Base-by-base conservation (phyloP, 2,888 invertebrate genomes). In the Ophioninae sp. region DNA sequence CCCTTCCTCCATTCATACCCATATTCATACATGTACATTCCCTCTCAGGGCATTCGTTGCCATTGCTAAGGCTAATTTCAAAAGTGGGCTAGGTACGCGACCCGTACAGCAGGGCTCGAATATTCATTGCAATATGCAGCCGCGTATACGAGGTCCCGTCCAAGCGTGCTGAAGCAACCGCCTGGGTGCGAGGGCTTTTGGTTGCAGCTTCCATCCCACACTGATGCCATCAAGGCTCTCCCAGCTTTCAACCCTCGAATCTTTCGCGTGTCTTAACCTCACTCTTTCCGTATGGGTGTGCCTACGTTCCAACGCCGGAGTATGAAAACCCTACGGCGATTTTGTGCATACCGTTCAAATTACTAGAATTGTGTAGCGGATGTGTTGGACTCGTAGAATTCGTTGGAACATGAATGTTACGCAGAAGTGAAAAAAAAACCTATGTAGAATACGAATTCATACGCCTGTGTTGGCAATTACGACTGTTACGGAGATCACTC, bases 41-140 rank as follows among this genome's bases (percentile, higher is more conserved):
- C 51, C 51, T 51, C 51, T 84, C 83, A 79, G 77, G 83, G 23
- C 58, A 10, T 6, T 58, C 67, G 76, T 86, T 87, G 83, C 86
- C 87, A 87, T 87, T 87, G 85, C 88, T 87, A 87, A 87, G 87
- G 87, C 87, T 87, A 87, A 88, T 88, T 88, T 86, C 83, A 83
- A 82, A 86, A 87, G 87, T 86, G 86, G 85, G 85, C 71, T 87
- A 76, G 81, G 64, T 63, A 41, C 73, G 67, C 39, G 13, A 10
- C 20, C 51, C 61, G 75, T 61, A 58, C 65, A 79, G 65, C 67
- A 17, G 13, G 6, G 51, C 76, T 77, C 65, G 77, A 80, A 86
- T 85, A 81, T 83, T 81, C 79, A 83, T 83, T 79, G 83, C 85
- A 83, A 86, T 85, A 79, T 85, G 80, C 77, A 83, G 72, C 73